These are phyloP conservation scores for cattle (Bos taurus) DNA, from an alignment of 2,113 vertebrate genomes.

Conservation along the genomic window ARS-UCD2.0 NC_037351.1:53729501-53730000, in stretches of 20 bases:
- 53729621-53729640: background rate
- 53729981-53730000: background rate
- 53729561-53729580: background rate
- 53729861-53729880: background rate
- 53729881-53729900: background rate
- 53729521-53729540: background rate
- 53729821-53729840: background rate
- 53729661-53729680: background rate
- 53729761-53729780: background rate
- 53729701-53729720: background rate
- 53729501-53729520: background rate
- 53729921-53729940: background rate
- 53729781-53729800: background rate
- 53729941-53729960: background rate
- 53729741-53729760: background rate
- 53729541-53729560: background rate
- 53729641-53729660: background rate
- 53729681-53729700: background rate
- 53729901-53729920: background rate
- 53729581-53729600: background rate
- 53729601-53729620: background rate
- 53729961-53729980: background rate
- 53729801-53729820: background rate
- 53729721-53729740: background rate
- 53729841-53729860: background rate